Conservation (phyloP, 2,113 vertebrate species). For the Vanacampus margaritifer region DNA sequence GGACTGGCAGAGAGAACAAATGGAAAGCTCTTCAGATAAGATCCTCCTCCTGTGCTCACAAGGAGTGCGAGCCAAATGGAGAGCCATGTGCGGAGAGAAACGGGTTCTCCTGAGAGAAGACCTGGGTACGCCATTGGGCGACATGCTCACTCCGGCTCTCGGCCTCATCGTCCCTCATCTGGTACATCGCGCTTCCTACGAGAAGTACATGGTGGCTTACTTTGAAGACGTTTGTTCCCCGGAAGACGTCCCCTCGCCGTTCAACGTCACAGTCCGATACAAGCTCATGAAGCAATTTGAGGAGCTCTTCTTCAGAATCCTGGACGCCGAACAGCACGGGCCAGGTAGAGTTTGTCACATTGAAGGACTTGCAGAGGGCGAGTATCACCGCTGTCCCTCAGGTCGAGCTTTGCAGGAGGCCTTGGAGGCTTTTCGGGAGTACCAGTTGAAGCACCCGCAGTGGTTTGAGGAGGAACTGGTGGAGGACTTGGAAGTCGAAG, state of each 20-base stretch:
- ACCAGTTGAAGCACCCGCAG: constrained; percentile 75
- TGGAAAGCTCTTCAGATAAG: constrained; percentile 79
- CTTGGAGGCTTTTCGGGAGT: constrained; percentile 74
- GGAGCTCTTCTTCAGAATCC: constrained; percentile 88
- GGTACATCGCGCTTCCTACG: constrained; percentile 77
- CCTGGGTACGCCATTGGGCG: constrained; percentile 67
- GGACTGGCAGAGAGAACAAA: constrained; percentile 79
- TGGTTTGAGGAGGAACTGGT: constrained; percentile 85
- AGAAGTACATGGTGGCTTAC: constrained; percentile 88
- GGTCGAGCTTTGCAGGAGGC: constrained; percentile 78
- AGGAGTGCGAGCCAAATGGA: constrained; percentile 89
- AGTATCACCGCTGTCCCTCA: constrained; percentile 69
- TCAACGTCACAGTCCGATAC: constrained; percentile 81
- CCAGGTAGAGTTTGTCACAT: constrained; percentile 80
- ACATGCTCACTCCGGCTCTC: constrained; percentile 86
- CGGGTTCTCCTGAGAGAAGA: constrained; percentile 79
- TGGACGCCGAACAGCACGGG: constrained; percentile 83
- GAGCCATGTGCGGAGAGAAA: constrained; percentile 78
- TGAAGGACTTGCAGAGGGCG: constrained; percentile 72
- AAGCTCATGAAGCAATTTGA: constrained; percentile 87
- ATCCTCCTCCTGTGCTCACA: constrained; percentile 87
- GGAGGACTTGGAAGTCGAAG: constrained; percentile 40
- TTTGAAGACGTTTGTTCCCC: constrained; percentile 80
- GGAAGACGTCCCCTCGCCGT: constrained; percentile 80
- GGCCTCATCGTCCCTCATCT: constrained; percentile 84